These are phyloP conservation scores for Hydrotaea cyrtoneurina DNA, from an alignment of 2,888 invertebrate genomes.

Conservation along the genomic window DNA sequence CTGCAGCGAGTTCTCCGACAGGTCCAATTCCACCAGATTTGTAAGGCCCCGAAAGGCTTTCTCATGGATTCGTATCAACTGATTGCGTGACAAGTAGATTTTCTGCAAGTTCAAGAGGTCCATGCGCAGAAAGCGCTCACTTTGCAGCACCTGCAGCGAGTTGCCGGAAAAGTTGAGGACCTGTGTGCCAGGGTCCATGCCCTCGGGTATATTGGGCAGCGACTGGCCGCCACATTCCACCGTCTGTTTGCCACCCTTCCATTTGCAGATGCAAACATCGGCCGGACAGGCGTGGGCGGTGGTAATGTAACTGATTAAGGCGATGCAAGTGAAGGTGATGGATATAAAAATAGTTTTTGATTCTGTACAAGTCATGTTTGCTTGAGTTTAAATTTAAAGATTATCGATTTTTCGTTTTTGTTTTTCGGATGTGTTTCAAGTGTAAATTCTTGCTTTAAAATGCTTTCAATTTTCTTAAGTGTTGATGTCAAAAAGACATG, in stretches of 20 bases:
- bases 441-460: not conserved
- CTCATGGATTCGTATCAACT: constrained; percentile 88
- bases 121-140: constrained; percentile 89
- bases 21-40: constrained; percentile 93
- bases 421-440: not conserved
- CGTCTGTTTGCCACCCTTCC: constrained; percentile 95
- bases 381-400: not conserved
- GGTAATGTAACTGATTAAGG: not conserved
- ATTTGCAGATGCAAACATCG: constrained; percentile 90
- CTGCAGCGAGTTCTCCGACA: constrained; percentile 90
- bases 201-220: constrained; percentile 88
- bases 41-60: constrained; percentile 91
- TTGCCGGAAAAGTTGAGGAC: constrained; percentile 93
- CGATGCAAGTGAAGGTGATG: constrained; percentile 42
- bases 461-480: not conserved
- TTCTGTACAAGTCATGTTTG: constrained; percentile 49
- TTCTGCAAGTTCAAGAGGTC: constrained; percentile 92
- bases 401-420: not conserved
- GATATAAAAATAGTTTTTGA: constrained; percentile 26
- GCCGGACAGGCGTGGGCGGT: constrained; percentile 84
- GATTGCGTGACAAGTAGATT: constrained; percentile 90
- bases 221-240: constrained; percentile 92
- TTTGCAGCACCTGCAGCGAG: constrained; percentile 88
- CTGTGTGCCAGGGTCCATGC: constrained; percentile 91
- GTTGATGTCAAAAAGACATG: constrained; percentile 14